These are phyloP conservation scores for Diadromus collaris DNA, from an alignment of 2,888 invertebrate species.

Conservation along the genomic window DNA sequence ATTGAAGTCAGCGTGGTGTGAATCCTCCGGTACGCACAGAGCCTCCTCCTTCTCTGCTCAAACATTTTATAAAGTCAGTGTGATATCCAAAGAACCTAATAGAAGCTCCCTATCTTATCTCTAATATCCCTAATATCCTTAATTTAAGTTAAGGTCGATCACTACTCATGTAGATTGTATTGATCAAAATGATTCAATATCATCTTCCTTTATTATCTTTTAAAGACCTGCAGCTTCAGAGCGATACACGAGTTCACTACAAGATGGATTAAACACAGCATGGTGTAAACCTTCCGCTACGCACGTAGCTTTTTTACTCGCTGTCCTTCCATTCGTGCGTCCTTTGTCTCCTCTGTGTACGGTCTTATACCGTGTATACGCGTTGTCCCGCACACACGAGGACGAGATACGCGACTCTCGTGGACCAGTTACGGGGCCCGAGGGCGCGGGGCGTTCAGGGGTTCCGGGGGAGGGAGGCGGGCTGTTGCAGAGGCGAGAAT, in stretches of 20 bases:
- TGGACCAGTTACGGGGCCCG: slow-evolving; percentile 38
- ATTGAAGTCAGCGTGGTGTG: slow-evolving; percentile 66
- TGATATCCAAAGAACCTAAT: too few relatives aligned
- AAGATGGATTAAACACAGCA: slow-evolving; percentile 70
- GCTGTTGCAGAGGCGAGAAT: slow-evolving; percentile 53
- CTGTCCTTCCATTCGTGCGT: slow-evolving; percentile 23
- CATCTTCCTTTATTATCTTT: slow-evolving; percentile 33
- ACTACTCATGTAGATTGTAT: neutral
- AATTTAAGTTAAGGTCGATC: neutral
- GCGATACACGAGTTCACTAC: slow-evolving; percentile 49
- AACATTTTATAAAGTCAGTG: too few relatives aligned
- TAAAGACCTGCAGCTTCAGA: neutral
- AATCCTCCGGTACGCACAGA: slow-evolving; percentile 53
- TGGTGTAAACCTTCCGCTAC: slow-evolving; percentile 59
- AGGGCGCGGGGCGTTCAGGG: too few relatives aligned
- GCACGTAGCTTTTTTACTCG: slow-evolving; percentile 41
- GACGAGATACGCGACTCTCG: slow-evolving; percentile 44
- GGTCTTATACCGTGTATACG: slow-evolving; percentile 21
- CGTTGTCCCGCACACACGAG: slow-evolving; percentile 30
- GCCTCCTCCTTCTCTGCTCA: too few relatives aligned
- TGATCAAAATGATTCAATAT: neutral
- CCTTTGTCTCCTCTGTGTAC: slow-evolving; percentile 29
- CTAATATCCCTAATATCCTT: neutral
- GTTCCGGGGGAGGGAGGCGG: slow-evolving; percentile 27
- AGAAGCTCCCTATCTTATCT: slow-evolving; percentile 37